Conservation (phyloP, 2,888 invertebrate genomes). For the Sarcophaga carnaria region DNA sequence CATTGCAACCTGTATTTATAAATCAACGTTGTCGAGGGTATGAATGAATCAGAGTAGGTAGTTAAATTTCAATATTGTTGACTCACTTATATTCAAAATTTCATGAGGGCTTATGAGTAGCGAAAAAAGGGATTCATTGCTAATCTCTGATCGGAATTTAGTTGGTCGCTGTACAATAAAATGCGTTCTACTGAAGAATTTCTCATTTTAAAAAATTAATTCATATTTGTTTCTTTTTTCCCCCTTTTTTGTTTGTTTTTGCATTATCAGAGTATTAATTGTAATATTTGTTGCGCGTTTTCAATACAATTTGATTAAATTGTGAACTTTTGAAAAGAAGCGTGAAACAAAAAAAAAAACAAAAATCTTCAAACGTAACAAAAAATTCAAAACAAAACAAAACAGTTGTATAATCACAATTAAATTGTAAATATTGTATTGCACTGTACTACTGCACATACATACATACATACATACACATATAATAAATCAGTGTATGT, state of each 20-base stretch:
- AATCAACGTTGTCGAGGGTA: too few species aligned
- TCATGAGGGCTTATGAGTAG: too few species aligned
- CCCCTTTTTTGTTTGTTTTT: neutral
- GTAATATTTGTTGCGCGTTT: neutral
- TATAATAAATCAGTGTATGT: neutral
- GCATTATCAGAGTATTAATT: neutral
- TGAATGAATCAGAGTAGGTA: too few species aligned
- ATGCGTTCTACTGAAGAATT: too few species aligned
- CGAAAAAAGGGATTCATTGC: too few species aligned
- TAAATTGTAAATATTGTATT: conserved; percentile 14
- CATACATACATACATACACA: neutral
- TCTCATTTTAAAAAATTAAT: too few species aligned
- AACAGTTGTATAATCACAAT: conserved; percentile 30
- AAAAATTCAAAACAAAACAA: neutral
- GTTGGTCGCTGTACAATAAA: too few species aligned
- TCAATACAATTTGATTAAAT: conserved; percentile 10
- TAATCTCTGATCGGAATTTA: too few species aligned
- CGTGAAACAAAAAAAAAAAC: neutral
- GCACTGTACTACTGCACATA: neutral
- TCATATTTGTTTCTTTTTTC: too few species aligned
- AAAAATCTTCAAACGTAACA: neutral
- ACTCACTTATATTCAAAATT: too few species aligned
- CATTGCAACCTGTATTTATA: too few species aligned
- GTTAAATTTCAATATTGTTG: too few species aligned
- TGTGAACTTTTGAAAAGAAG: neutral